These are phyloP conservation scores for Gnathonemus longibarbis DNA, from an alignment of 2,113 vertebrate species.

Conservation along the genomic window DNA sequence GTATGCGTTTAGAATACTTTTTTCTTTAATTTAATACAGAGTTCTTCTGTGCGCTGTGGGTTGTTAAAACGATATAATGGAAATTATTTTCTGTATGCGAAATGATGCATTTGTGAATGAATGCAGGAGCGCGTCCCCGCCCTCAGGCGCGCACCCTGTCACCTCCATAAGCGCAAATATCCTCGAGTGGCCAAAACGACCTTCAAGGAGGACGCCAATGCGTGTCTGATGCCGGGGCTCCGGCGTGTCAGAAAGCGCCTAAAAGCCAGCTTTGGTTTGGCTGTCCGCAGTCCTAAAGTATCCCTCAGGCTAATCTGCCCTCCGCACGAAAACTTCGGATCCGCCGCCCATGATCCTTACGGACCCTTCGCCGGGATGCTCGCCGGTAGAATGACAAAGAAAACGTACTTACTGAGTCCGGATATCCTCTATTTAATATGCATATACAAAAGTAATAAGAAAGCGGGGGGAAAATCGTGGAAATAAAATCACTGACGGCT, in stretches of 20 bases:
- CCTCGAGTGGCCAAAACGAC: neutral
- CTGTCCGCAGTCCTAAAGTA: neutral
- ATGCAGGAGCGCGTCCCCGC: neutral
- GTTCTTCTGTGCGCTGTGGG: neutral
- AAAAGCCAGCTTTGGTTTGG: neutral
- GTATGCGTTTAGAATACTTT: neutral
- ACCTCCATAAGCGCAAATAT: neutral
- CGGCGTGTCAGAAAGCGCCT: neutral
- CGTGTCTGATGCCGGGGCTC: neutral
- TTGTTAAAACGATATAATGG: neutral
- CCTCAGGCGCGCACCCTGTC: neutral
- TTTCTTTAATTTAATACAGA: neutral
- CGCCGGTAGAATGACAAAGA: neutral
- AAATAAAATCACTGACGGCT: neutral
- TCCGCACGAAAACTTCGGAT: neutral
- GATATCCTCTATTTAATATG: neutral
- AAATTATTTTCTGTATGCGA: neutral
- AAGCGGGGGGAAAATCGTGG: neutral
- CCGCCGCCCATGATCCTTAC: neutral
- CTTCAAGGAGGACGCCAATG: neutral
- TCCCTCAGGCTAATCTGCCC: neutral
- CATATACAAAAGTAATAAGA: neutral
- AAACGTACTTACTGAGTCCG: constrained; percentile 19
- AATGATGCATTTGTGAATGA: neutral
- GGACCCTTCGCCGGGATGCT: neutral